Conservation (phyloP, 2,888 invertebrate species). For the Acrobasis consociella region DNA sequence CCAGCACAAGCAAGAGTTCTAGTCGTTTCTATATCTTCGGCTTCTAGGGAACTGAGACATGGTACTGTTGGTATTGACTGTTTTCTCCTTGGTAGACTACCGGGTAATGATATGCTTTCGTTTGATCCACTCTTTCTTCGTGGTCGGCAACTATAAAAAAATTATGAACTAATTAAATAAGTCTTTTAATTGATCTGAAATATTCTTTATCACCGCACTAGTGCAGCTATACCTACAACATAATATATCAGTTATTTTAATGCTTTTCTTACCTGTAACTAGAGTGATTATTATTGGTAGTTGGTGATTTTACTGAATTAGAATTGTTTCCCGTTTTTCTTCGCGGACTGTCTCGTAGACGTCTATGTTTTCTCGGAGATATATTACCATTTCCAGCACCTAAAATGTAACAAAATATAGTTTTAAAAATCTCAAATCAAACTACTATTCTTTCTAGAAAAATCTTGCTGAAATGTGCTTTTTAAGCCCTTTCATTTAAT, state of each 20-base stretch:
- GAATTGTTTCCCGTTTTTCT: slow-evolving; percentile 84
- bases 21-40: slow-evolving; percentile 76
- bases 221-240: too few species aligned
- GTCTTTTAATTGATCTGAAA: too few species aligned
- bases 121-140: slow-evolving; percentile 80
- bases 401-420: slow-evolving; percentile 31
- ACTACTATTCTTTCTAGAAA: too few species aligned
- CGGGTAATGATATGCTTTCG: slow-evolving; percentile 85
- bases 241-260: too few species aligned
- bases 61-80: slow-evolving; percentile 79
- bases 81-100: slow-evolving; percentile 84
- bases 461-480: too few species aligned
- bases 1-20: slow-evolving; percentile 76
- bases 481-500: too few species aligned
- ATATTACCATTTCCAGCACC: slow-evolving; percentile 73
- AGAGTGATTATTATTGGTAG: slow-evolving; percentile 63
- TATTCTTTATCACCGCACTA: too few species aligned
- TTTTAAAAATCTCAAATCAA: too few species aligned
- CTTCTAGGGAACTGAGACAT: slow-evolving; percentile 74
- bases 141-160: slow-evolving; percentile 50
- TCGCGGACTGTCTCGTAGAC: slow-evolving; percentile 85
- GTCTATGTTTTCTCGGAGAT: slow-evolving; percentile 84
- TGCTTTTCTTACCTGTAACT: slow-evolving; percentile 61
- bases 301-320: slow-evolving; percentile 81
- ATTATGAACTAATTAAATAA: background rate